These are phyloP conservation scores for Parapristionchus giblindavisi DNA, from an alignment of 2,888 invertebrate genomes.

Conservation along the genomic window DNA sequence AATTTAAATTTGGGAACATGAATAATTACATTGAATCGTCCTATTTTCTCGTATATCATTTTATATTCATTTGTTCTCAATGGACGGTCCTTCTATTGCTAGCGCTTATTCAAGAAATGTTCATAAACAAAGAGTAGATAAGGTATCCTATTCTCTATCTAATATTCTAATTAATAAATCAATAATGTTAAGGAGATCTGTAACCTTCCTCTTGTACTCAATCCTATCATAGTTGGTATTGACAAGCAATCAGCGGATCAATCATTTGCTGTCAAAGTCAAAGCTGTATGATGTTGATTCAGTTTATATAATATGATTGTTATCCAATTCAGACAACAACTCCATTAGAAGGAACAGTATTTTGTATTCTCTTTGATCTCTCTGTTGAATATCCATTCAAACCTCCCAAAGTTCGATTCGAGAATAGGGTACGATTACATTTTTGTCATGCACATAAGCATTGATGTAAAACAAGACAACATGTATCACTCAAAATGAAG, in stretches of 20 bases:
- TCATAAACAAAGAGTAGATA: constrained; percentile 23
- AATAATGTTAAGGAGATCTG: constrained; percentile 13
- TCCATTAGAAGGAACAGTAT: constrained; percentile 8
- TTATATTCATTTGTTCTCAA: background rate
- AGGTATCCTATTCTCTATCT: background rate
- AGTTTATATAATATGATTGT: background rate
- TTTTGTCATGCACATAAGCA: background rate
- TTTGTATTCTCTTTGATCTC: constrained; percentile 9
- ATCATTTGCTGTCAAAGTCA: constrained; percentile 12
- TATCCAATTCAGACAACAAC: background rate
- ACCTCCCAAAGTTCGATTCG: constrained; percentile 31
- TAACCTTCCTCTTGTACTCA: constrained; percentile 5
- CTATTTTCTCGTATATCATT: constrained; percentile 12
- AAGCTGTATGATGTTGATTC: background rate
- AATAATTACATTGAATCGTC: too few species aligned
- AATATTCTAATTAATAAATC: background rate
- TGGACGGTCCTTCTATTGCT: constrained; percentile 13
- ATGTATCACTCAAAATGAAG: too few species aligned
- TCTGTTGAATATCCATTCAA: constrained; percentile 34
- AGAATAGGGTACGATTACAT: background rate
- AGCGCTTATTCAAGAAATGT: constrained; percentile 18
- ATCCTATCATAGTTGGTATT: constrained; percentile 12
- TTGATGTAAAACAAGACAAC: too few species aligned
- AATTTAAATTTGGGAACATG: too few species aligned
- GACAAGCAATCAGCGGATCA: constrained; percentile 16